Evolutionary conservation across 2,888 invertebrate species (phyloP), one percentile per base, ranked within the genome.

Genomic region (Drosophila subquinaria): DNA sequence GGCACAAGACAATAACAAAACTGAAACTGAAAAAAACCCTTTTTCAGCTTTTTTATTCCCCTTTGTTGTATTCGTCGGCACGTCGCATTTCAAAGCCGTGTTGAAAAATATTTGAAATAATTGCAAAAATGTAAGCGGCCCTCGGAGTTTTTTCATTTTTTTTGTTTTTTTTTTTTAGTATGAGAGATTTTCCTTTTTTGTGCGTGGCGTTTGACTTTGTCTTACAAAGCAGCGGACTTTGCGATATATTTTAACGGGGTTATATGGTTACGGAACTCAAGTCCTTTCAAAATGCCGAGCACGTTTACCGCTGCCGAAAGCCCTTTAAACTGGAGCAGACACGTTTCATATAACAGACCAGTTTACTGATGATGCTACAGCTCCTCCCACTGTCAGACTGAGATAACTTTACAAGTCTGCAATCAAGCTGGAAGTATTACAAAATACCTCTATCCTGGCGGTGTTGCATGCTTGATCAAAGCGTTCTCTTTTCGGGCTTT

Each of bases 31-130:
- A 42, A 42, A 51, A 51, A 61, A 45, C 43, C 33, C 42, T 43
- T 59, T 51, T 71, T 69, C 17, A 20, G n/a, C 35, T 30, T 43
- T 30, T 51, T 36, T 51, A 55, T 48, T 35, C 40, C 47, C 13
- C n/a, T 56, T 55, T 48, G 45, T 48, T 42, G 56, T 36, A 36
- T 57, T 70, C 65, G 77, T 77, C 87, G 83, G 89, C 83, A 83
- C 83, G 83, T 83, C 81, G 81, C 77, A 70, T 82, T 82, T 73
- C 89, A 82, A 87, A 83, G 84, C 84, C 88, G 89, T 76, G 84
- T 87, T 85, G 84, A 85, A 85, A 85, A 85, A 85, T 85, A 89
- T 89, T 87, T 85, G 79, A 89, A 85, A 85, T 85, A 85, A 85
- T 85, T 85, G 89, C 81, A 81, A 87, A 85, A 89, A 83, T 83